Percentiles rank a stretch among this genome's conserved stretches.
Conservation (phyloP, 2,888 invertebrate genomes). For the Homarus gammarus region DNA sequence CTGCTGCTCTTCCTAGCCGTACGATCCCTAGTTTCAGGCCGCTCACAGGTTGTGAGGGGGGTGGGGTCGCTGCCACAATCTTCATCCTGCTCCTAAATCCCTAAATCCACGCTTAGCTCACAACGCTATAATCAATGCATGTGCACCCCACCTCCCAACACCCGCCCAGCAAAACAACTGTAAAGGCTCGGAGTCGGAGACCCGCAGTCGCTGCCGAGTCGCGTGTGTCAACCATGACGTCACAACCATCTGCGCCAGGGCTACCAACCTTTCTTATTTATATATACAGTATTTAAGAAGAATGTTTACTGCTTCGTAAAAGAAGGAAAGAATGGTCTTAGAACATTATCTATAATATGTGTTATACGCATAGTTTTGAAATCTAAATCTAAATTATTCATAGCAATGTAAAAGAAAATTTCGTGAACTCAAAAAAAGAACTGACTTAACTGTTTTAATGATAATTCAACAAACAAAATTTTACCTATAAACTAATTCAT, state of each 20-base stretch:
- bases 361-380: too few relatives aligned
- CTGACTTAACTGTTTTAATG: too few relatives aligned
- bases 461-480: too few relatives aligned
- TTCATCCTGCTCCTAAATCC: constrained; percentile 57
- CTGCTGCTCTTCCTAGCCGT: constrained; percentile 73
- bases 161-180: constrained; percentile 57
- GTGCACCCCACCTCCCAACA: constrained; percentile 56
- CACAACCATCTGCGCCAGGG: constrained; percentile 56
- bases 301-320: too few relatives aligned
- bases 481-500: too few relatives aligned
- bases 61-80: constrained; percentile 64
- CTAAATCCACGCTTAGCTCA: constrained; percentile 38
- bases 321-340: too few relatives aligned
- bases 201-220: constrained; percentile 34
- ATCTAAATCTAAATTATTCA: too few relatives aligned
- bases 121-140: constrained; percentile 23
- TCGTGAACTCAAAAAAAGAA: too few relatives aligned
- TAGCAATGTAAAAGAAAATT: too few relatives aligned
- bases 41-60: constrained; percentile 64
- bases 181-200: background rate
- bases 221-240: constrained; percentile 59
- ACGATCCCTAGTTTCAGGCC: constrained; percentile 73
- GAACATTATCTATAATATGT: too few relatives aligned
- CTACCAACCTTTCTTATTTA: constrained; percentile 2
- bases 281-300: too few relatives aligned